phyloP scores from a whole-genome alignment of 2,113 vertebrate species.

The Podilymbus podiceps region DNA sequence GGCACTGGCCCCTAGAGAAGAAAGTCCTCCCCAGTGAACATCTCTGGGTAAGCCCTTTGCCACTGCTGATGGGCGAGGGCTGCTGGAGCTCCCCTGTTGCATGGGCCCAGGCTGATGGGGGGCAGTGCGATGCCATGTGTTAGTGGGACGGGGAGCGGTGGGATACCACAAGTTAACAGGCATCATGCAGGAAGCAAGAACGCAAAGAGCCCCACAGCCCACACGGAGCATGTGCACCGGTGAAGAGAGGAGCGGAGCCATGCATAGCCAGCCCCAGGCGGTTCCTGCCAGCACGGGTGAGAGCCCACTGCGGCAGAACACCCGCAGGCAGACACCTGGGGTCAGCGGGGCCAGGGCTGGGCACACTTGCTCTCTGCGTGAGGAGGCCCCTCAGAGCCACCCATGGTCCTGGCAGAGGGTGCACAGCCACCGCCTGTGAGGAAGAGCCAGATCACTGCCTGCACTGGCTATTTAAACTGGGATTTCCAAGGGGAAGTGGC shows the following conservation, averaged over 20 bases:
- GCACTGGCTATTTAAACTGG: neutral
- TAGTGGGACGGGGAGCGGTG: too few species aligned
- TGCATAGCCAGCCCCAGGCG: neutral
- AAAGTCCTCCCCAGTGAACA: neutral
- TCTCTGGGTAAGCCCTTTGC: neutral
- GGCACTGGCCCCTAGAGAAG: too few species aligned
- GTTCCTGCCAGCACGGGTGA: neutral
- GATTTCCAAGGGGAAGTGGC: neutral
- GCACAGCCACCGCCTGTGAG: neutral
- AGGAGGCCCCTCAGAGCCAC: neutral
- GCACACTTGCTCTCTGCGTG: neutral
- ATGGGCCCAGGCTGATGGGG: neutral
- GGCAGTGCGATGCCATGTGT: too few species aligned
- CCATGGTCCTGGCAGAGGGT: neutral
- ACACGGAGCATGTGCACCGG: fast-evolving
- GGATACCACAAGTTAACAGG: neutral
- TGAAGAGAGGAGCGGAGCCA: neutral
- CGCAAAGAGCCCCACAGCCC: too few species aligned
- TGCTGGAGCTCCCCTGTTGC: neutral
- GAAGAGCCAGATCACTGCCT: neutral
- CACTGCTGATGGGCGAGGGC: neutral
- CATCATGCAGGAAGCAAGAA: neutral
- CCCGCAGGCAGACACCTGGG: neutral
- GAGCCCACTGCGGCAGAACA: neutral
- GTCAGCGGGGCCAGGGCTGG: neutral